Percentiles rank a stretch among this genome's conserved stretches.
Evolutionary conservation across 2,797 vertebrate species (phyloP).

Genomic region (Nasua narica): DNA sequence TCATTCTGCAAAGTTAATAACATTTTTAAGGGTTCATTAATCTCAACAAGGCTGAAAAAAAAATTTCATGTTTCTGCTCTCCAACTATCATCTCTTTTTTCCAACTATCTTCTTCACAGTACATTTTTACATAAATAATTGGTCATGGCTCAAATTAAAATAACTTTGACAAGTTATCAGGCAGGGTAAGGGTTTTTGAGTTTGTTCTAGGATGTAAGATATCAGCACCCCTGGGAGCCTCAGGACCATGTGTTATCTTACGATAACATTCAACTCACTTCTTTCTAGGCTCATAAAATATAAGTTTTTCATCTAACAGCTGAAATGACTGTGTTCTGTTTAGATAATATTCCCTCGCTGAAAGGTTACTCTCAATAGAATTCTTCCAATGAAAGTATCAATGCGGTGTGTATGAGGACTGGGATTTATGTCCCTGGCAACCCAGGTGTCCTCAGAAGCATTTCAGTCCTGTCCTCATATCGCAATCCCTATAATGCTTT

Average conservation of each 20-base stretch:
- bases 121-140: slow-evolving; percentile 74
- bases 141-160: slow-evolving; percentile 56
- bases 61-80: slow-evolving; percentile 65
- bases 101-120: slow-evolving; percentile 37
- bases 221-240: slow-evolving; percentile 40
- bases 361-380: slow-evolving; percentile 60
- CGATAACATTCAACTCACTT: slow-evolving; percentile 67
- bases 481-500: not conserved
- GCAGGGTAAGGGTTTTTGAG: slow-evolving; percentile 25
- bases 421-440: slow-evolving; percentile 53
- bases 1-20: slow-evolving; percentile 70
- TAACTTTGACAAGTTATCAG: slow-evolving; percentile 63
- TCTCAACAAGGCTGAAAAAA: slow-evolving; percentile 62
- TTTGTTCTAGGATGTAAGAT: slow-evolving; percentile 25
- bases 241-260: slow-evolving; percentile 37
- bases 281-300: slow-evolving; percentile 31
- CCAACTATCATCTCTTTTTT: slow-evolving; percentile 37
- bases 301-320: slow-evolving; percentile 58
- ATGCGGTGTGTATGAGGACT: slow-evolving; percentile 39
- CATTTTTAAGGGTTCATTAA: slow-evolving; percentile 71
- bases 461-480: slow-evolving; percentile 36
- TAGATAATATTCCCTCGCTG: slow-evolving; percentile 68
- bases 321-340: slow-evolving; percentile 64
- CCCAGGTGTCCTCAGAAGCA: slow-evolving; percentile 32
- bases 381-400: slow-evolving; percentile 69